Evolutionary conservation across 2,113 vertebrate genomes (phyloP).

Genomic region (Protobothrops flavoviridis): DNA sequence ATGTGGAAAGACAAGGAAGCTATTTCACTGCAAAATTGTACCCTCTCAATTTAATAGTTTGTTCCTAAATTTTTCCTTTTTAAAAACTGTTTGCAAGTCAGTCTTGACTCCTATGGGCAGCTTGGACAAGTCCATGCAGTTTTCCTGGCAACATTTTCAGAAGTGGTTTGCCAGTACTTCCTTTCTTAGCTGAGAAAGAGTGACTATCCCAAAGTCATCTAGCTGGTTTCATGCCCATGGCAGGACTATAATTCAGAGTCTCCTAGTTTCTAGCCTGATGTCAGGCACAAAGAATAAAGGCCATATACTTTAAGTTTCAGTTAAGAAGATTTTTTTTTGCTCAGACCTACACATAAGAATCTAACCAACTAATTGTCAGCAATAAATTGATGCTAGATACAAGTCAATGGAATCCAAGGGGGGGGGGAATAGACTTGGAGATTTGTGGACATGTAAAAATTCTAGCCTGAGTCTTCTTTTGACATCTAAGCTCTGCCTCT

Average conservation of each 20-base stretch:
- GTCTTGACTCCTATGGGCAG: background rate
- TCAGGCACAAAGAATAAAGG: background rate
- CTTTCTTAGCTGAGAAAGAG: background rate
- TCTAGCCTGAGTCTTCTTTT: background rate
- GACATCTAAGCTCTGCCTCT: background rate
- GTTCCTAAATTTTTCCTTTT: background rate
- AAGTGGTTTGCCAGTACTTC: background rate
- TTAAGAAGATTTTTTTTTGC: background rate
- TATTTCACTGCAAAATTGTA: background rate
- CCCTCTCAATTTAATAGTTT: background rate
- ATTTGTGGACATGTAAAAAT: background rate
- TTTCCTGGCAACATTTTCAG: background rate
- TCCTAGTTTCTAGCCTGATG: background rate
- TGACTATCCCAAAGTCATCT: background rate
- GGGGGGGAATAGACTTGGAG: background rate
- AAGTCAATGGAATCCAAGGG: background rate
- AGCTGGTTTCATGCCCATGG: background rate
- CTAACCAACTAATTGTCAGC: background rate
- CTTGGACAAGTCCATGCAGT: background rate
- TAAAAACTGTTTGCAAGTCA: background rate
- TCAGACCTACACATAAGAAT: background rate
- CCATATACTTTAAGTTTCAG: background rate
- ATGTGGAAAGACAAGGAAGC: background rate
- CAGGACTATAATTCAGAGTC: background rate
- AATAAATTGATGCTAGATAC: background rate